Conservation (phyloP, 2,888 invertebrate genomes). For the Lepidonotus clava region DNA sequence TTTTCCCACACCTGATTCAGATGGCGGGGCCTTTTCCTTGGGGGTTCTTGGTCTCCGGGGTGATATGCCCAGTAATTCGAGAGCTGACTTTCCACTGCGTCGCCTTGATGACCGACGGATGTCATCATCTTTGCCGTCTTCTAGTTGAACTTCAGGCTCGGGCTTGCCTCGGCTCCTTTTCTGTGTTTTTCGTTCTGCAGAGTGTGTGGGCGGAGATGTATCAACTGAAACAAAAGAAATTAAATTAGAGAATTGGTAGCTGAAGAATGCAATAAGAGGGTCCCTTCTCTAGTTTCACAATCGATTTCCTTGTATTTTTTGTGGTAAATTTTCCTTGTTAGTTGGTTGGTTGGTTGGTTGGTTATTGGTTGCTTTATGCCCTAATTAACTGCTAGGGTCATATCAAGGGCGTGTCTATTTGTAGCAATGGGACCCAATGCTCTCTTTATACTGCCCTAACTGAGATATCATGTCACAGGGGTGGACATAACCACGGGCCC, state of each 20-base stretch:
- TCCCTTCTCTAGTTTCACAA: background rate
- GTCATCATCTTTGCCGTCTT: background rate
- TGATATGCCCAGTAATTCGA: constrained; percentile 42
- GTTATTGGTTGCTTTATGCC: too few species aligned
- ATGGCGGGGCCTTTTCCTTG: background rate
- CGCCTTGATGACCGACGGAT: constrained; percentile 25
- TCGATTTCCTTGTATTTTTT: background rate
- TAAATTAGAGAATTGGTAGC: background rate
- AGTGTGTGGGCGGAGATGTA: background rate
- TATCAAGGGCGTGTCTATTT: too few species aligned
- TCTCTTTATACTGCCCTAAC: too few species aligned
- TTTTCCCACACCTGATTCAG: too few species aligned
- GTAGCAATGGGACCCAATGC: too few species aligned
- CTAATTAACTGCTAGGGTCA: too few species aligned
- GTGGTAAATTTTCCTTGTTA: background rate
- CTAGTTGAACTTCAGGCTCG: background rate
- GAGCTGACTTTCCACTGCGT: constrained; percentile 40
- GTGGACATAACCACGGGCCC: too few species aligned
- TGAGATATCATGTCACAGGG: too few species aligned
- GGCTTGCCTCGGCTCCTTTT: background rate
- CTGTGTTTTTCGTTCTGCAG: background rate
- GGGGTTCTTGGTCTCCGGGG: background rate
- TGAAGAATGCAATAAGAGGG: background rate
- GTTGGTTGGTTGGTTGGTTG: background rate
- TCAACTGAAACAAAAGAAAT: background rate